Base-by-base conservation (phyloP, 2,888 invertebrate species). In the Plemyria rubiginata region DNA sequence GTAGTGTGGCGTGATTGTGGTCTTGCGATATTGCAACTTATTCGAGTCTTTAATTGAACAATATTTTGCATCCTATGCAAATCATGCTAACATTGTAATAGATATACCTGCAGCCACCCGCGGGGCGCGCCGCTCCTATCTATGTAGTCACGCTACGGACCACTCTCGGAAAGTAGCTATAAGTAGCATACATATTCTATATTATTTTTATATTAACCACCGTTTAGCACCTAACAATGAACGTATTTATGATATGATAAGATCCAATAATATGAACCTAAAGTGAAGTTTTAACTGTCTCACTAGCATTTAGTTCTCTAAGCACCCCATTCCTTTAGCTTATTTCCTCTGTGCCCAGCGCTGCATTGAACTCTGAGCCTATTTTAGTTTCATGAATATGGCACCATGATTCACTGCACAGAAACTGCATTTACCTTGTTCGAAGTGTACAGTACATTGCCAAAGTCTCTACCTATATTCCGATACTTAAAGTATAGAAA, bases 1-100 rank as follows among this genome's bases (percentile, higher is more conserved):
- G 45, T 43, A 29, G 65, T 72, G 68, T 74, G 68, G 70, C 72
- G 69, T 73, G 70, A 73, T 77, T 68, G 53, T 57, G 61, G 29
- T 51, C 43, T 32, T 46, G 32, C 43, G 16, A 48, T 49, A 40
- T 13, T 48, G 53, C 54, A 48, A 28, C 43, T 59, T n/a, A 43
- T 36, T 58, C n/a, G 4, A 22, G 53, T 48, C 9, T 11, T 41
- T 28, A 28, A 53, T 50, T 61, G 15, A 51, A 41, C 32, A 53
- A 48, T 15, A 53, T 32, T 38, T 56, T 56, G 40, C 45, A 40
- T 28, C 45, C 29, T 36, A 12, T 29, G 16, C 53, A 41, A 54
- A 48, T 48, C 51, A 45, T 38, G 4, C 40, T 12, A 16, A 36
- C 6, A 32, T 29, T 13, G 11, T 13, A 53, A 12, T 51, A 38